Percentiles rank a stretch among this genome's conserved stretches.
Evolutionary conservation across 2,797 vertebrate genomes (phyloP).

Genomic region (Sebastolobus alascanus): DNA sequence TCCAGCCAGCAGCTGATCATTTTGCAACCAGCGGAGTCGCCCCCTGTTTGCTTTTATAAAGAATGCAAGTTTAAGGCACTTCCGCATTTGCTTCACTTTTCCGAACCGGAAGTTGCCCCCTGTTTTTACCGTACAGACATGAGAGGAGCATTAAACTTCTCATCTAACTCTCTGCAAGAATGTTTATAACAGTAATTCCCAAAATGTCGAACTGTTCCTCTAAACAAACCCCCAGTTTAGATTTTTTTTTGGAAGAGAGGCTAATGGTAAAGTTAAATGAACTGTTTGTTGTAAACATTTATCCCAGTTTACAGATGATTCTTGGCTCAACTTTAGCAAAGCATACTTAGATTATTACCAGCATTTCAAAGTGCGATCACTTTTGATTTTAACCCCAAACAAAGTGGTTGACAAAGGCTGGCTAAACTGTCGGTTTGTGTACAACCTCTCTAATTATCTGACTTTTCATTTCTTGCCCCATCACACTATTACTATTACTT

Average conservation of each 20-base stretch:
- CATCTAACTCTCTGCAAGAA: not conserved
- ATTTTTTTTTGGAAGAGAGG: not conserved
- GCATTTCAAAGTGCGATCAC: not conserved
- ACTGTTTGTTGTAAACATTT: not conserved
- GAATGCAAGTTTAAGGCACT: not conserved
- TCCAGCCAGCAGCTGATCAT: not conserved
- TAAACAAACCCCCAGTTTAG: not conserved
- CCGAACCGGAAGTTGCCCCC: not conserved
- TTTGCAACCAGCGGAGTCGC: not conserved
- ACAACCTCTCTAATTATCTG: not conserved
- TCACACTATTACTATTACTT: conserved; percentile 8
- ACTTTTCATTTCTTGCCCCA: not conserved
- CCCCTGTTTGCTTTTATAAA: not conserved
- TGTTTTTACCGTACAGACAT: no score
- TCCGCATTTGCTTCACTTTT: not conserved
- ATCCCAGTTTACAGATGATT: not conserved
- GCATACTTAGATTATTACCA: not conserved
- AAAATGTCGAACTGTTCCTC: not conserved
- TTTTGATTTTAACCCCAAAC: not conserved
- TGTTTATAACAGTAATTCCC: not conserved
- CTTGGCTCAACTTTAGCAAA: not conserved
- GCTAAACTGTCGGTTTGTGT: not conserved
- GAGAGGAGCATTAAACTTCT: not conserved
- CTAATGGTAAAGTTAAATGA: not conserved
- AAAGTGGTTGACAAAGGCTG: not conserved